Base-by-base conservation (phyloP, 2,888 invertebrate species). In the Macropis europaea region DNA sequence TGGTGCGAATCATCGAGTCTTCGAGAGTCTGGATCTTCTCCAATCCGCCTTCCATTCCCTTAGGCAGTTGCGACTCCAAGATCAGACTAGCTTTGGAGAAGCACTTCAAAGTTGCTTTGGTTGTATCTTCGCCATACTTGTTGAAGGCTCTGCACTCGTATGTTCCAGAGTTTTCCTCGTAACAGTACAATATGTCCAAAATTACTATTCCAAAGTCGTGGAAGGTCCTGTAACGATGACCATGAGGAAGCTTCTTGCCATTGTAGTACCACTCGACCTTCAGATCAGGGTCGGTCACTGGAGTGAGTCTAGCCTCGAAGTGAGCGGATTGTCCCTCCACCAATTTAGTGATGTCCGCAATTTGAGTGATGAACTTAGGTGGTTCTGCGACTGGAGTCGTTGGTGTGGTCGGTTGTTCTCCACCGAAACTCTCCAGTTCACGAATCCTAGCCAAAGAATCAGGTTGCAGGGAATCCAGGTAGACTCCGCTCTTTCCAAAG, bases 171-270 rank as follows among this genome's bases (percentile, higher is more conserved):
- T 98, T 98, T 91, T 98, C 97, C 90, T 97, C 98, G 88, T 98
- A 98, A 86, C 97, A 98, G 87, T 98, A 98, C 34, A 97, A 91
- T 83, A 99, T 98, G 87, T 98, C 98, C 86, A 99, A 92, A 82
- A 98, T 97, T 50, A 98, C 98, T 86, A 97, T 97, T 71, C 98
- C 98, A 90, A 99, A 99, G 88, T 99, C 98, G 88, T 98, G 97
- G 95, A 98, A 97, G 60, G 98, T 98, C 82, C 98, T 94, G 90
- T 98, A 99, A 79, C 99, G 94, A 90, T 99, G 98, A 53, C 99
- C 99, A 91, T 96, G 95, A 1, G 97, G 96, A 81, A 98, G 91
- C 88, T 97, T 97, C 90, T 96, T 95, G 69, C 97, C 97, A 87
- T 98, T 97, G 89, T 96, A 97, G 90, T 95, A 97, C 98, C 98